Conservation (phyloP, 2,113 vertebrate genomes). For the Ploceus nigricollis region DNA sequence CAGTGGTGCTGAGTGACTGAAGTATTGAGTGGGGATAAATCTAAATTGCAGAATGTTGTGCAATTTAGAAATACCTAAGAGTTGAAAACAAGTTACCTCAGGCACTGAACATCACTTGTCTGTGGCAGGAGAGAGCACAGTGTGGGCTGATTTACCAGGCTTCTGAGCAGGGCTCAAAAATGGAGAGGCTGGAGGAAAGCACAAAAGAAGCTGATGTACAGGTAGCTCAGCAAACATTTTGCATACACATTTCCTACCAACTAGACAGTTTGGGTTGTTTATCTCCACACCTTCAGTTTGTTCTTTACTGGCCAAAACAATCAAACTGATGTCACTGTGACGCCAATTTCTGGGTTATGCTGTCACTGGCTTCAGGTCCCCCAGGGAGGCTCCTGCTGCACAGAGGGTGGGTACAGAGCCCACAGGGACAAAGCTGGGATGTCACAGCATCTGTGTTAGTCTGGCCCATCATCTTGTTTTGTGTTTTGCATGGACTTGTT, state of each 20-base stretch:
- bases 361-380: not conserved
- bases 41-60: not conserved
- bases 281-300: not conserved
- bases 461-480: not conserved
- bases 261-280: not conserved
- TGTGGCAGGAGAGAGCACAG: not conserved
- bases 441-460: not conserved
- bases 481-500: not conserved
- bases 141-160: accelerated
- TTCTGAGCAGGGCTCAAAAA: not conserved
- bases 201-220: not conserved
- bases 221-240: not conserved
- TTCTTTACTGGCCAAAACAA: not conserved
- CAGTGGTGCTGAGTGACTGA: not conserved
- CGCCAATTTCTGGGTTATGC: not conserved
- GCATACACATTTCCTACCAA: not conserved
- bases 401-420: not conserved
- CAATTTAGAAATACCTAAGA: not conserved
- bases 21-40: not conserved
- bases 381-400: not conserved
- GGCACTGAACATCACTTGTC: not conserved
- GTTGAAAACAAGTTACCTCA: not conserved
- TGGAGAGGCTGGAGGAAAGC: not conserved
- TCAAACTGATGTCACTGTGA: not conserved
- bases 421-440: not conserved